Evolutionary conservation across 2,888 invertebrate species (phyloP).

Genomic region (Tyria jacobaeae): DNA sequence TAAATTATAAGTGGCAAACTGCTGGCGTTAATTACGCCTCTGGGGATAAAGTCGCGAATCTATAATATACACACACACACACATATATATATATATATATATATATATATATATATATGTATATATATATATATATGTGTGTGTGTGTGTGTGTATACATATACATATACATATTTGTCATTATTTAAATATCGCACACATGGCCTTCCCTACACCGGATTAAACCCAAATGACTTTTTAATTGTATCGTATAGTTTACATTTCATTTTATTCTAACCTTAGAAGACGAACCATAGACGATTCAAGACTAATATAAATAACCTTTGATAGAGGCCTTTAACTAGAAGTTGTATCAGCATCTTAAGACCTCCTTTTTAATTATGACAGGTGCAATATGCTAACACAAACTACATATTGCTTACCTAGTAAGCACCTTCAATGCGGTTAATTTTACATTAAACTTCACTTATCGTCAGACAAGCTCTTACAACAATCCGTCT

Average conservation of each 20-base stretch:
- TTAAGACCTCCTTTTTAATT: no score
- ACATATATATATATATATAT: no score
- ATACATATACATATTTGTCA: no score
- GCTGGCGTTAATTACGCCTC: no score
- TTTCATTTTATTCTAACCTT: conserved; percentile 22
- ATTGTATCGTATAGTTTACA: conserved; percentile 38
- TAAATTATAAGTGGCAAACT: no score
- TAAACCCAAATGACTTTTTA: conserved; percentile 34
- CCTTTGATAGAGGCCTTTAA: no score
- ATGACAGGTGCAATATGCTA: not conserved
- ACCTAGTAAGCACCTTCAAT: no score
- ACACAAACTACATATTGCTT: not conserved
- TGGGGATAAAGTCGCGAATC: no score
- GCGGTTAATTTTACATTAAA: conserved; percentile 8
- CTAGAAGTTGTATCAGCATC: no score
- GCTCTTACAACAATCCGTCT: conserved; percentile 13
- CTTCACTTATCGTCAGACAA: conserved; percentile 3
- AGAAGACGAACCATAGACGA: not conserved
- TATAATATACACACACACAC: no score
- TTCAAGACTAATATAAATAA: not conserved
- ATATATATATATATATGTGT: no score
- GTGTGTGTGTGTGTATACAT: conserved; percentile 54
- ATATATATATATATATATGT: no score
- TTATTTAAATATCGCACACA: conserved; percentile 36
- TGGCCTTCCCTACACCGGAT: conserved; percentile 16